Base-by-base conservation (phyloP, 2,888 invertebrate genomes). In the Lepidonotus clava region DNA sequence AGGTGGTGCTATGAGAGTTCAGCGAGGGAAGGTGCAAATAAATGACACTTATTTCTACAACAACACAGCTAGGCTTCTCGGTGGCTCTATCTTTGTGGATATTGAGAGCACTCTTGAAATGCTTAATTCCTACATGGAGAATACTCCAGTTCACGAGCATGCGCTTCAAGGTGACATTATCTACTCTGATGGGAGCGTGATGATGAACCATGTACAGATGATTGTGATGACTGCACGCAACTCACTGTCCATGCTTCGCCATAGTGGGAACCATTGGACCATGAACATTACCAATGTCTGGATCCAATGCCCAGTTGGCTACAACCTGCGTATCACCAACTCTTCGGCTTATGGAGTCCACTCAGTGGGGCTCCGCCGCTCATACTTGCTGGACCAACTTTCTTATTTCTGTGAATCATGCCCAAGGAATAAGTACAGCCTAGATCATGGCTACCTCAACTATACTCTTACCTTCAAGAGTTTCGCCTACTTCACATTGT, bases 321-420 rank as follows among this genome's bases (percentile, higher is more conserved):
- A 87, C 71, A 87, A 90, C 66, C 86, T 90, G 38, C 67, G 90
- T 28, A 76, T 88, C 53, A 90, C 88, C 28, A 90, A 90, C 46
- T 87, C 90, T 0, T 90, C 89, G n/a, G 89, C 90, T 8, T 90
- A 90, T 61, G 90, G 90, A 0, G 89, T 90, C 2, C 38, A 53
- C 21, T 56, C 38, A 0, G n/a, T 71, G 8, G 90, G 90, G 1
- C 84, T 90, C 40, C 53, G 87, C 32, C 53, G 89, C 14, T 88
- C 89, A 34, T 85, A 87, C 84, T 34, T 85, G 11, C 85, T 90
- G 0, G 90, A 90, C 71, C 90, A 90, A 85, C 84, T 90, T 56
- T 88, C 89, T 11, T 90, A 90, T 83, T 90, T 89, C 86, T 90
- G 90, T 76, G 89, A 90, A 77, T 88, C 90, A 11, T 90, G 90